phyloP scores from a whole-genome alignment of 1,140 invertebrate genomes.

The Orussus abietinus region DNA sequence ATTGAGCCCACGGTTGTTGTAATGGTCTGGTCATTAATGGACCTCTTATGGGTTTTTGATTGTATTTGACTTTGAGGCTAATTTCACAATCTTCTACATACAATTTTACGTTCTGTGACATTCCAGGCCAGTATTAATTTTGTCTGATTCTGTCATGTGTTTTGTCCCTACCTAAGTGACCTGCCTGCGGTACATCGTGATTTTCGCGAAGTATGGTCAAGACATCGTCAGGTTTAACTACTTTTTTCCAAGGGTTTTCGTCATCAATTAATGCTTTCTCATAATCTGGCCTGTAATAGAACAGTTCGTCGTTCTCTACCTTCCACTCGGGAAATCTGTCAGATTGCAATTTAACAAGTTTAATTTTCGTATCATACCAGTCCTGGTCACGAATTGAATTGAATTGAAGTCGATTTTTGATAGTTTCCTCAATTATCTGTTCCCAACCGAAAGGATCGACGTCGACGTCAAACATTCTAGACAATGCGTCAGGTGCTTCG shows the following conservation, averaged over 20 bases:
- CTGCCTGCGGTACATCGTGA: conserved; percentile 3
- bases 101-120: neutral
- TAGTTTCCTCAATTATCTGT: neutral
- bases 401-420: neutral
- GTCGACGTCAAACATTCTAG: conserved; percentile 6
- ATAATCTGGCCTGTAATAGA: neutral
- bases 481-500: conserved; percentile 14
- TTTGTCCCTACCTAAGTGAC: conserved; percentile 12
- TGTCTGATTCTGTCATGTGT: conserved; percentile 9
- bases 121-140: conserved; percentile 9
- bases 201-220: neutral
- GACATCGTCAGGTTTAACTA: conserved; percentile 7
- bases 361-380: neutral
- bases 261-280: neutral
- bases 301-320: neutral
- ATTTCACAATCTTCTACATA: conserved; percentile 11
- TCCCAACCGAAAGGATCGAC: neutral
- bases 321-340: too few species aligned
- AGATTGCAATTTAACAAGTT: neutral
- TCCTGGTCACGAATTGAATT: conserved; percentile 7
- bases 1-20: conserved; percentile 2
- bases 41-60: conserved; percentile 8
- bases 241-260: conserved; percentile 11
- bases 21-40: conserved; percentile 1
- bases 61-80: conserved; percentile 10